Base-by-base conservation (phyloP, 2,113 vertebrate species). In the Ictalurus furcatus region DNA sequence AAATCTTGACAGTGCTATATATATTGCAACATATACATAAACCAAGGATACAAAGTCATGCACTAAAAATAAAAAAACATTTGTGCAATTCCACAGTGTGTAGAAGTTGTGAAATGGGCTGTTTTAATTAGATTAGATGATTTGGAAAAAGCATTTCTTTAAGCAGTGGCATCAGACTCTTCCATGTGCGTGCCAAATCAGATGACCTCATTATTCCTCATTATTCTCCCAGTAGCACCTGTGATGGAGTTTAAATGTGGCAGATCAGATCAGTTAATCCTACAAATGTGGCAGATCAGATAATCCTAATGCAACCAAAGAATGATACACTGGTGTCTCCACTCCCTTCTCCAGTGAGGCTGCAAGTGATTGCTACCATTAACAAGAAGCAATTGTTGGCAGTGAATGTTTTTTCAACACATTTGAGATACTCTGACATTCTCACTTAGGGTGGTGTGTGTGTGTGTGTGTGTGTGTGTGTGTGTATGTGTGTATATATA, bases 161-260 rank as follows among this genome's bases (percentile, higher is more conserved):
- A 79, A 65, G 58, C n/a, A 81, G 40, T 17, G 19, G 28, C 19
- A 48, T 92, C 81, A 89, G 84, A 83, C 85, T 88, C 61, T 13
- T n/a, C 81, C 48, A 44, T 85, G 63, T 88, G 69, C 25, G 1
- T 56, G 52, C 52, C 44, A 90, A 92, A 94, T 95, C 90, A 92
- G 90, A 94, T 94, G 92, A 93, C 94, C 95, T 95, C 94, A 93
- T 96, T 96, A 95, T 92, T 91, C 92, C 94, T 94, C 91, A 96
- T 96, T 95, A 96, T 93, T 92, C 91, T 94, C 91, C 86, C 85
- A n/a, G 89, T 93, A 92, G 93, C 94, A 94, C 93, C 92, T 94
- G 84, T 88, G 92, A 86, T 89, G 92, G 93, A 93, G 92, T 93
- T 95, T 92, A 95, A 95, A 96, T 94, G 94, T 95, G 94, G 91